Evolutionary conservation across 2,113 vertebrate species (phyloP), one percentile per base, ranked within the genome.

Genomic region (Plectropomus leopardus): DNA sequence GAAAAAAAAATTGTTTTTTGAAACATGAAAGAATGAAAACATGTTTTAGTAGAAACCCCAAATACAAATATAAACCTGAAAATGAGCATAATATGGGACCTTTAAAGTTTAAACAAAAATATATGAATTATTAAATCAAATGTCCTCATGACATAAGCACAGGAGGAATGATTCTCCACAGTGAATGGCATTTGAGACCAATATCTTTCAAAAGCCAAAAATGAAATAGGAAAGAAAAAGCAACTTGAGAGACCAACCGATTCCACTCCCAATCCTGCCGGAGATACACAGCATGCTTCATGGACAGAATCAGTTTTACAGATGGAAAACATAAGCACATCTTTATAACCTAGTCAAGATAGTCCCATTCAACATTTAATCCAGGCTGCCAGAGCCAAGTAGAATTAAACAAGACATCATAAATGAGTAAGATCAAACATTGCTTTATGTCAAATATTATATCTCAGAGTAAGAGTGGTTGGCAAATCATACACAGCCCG

Each of bases 281-380:
- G n/a, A 68, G n/a, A 68, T 51, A 51, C 5, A 21, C 17, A 32
- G 44, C 26, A 14, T 30, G 44, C n/a, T n/a, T 7, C 44, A 32
- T 13, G 30, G 44, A n/a, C n/a, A 15, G 42, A 24, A 47, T 47
- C 32, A 66, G 21, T 50, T 15, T 32, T 9, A 48, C 32, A 53
- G 47, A 68, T 14, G 51, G 65, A 24, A 48, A 28, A 30, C 32
- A 17, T 40, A 28, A 40, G n/a, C 15, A 24, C 34, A 21, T 54
- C 16, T 51, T 68, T 53, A 19, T 40, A 23, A 54, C 65, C 5
- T 15, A 5, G 21, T 51, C 14, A 51, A 51, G 14, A 34, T 17
- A 40, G 30, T 34, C 13, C 21, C 14, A 68, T 26, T 19, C 32
- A 66, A 48, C 26, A n/a, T 48, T 32, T 54, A 69, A 69, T 69